phyloP scores from a whole-genome alignment of 2,113 vertebrate species.

The Ophiodon elongatus region DNA sequence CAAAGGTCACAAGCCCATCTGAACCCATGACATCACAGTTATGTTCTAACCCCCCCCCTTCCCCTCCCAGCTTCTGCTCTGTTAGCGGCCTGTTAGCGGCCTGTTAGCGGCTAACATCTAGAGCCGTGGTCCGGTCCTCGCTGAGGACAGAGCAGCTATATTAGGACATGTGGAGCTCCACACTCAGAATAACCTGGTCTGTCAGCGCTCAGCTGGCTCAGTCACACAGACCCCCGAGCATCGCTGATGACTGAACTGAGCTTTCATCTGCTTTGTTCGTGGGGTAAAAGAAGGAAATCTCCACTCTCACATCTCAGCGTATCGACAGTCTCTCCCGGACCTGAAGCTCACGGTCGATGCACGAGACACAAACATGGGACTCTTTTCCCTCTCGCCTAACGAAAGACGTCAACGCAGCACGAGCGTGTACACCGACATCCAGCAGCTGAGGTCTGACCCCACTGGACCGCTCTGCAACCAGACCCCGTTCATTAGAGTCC shows the following conservation, averaged over 20 bases:
- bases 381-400: no score
- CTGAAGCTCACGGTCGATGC: no score
- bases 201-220: constrained; percentile 67
- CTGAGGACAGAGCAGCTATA: constrained; percentile 74
- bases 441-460: background rate
- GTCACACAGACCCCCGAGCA: constrained; percentile 32
- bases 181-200: constrained; percentile 82
- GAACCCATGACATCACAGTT: constrained; percentile 20
- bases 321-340: no score
- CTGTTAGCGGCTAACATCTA: no score
- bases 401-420: background rate
- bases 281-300: background rate
- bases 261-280: background rate
- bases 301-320: no score
- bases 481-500: no score
- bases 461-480: background rate
- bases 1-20: constrained; percentile 30
- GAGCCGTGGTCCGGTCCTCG: no score
- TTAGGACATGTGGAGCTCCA: constrained; percentile 79
- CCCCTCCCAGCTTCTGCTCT: no score
- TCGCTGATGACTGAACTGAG: constrained; percentile 8
- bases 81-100: no score
- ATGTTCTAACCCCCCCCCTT: no score
- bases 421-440: background rate
- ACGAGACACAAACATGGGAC: no score